Evolutionary conservation across 2,888 invertebrate species (phyloP).

Genomic region (Drosophila siamana): DNA sequence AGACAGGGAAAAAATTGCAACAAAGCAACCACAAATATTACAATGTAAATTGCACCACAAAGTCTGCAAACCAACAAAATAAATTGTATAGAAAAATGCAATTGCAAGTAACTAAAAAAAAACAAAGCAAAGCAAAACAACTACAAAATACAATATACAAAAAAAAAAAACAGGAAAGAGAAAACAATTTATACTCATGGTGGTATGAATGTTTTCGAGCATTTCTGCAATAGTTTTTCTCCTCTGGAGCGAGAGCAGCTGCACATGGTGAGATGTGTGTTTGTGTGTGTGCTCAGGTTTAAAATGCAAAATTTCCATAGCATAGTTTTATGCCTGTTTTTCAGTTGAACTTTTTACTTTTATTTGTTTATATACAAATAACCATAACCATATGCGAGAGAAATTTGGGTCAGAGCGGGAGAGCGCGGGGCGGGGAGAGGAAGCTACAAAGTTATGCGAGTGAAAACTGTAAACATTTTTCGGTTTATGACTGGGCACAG

Average conservation of each 20-base stretch:
- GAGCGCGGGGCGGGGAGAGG: not conserved
- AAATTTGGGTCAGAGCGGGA: conserved; percentile 46
- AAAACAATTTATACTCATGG: conserved; percentile 12
- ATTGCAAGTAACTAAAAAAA: conserved; percentile 31
- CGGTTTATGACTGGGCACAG: conserved; percentile 60
- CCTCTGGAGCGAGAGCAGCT: not conserved
- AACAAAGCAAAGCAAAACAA: conserved; percentile 23
- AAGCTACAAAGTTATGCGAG: conserved; percentile 58
- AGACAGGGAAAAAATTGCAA: conserved; percentile 4
- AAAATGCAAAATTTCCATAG: conserved; percentile 42
- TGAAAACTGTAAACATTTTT: conserved; percentile 67
- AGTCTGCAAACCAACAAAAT: conserved; percentile 44
- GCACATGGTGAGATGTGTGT: not conserved
- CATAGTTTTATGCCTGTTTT: conserved; percentile 62
- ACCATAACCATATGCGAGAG: conserved; percentile 53
- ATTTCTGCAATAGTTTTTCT: conserved; percentile 23
- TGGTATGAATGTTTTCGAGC: conserved; percentile 7
- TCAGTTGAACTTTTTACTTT: conserved; percentile 53
- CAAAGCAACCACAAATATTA: conserved; percentile 48
- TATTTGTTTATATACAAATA: conserved; percentile 56
- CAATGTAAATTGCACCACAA: conserved; percentile 45
- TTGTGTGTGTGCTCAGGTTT: conserved; percentile 20
- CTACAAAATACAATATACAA: not conserved
- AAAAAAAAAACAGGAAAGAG: not conserved
- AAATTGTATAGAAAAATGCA: conserved; percentile 47